Conservation (phyloP, 2,888 invertebrate species). For the Acheta domesticus region DNA sequence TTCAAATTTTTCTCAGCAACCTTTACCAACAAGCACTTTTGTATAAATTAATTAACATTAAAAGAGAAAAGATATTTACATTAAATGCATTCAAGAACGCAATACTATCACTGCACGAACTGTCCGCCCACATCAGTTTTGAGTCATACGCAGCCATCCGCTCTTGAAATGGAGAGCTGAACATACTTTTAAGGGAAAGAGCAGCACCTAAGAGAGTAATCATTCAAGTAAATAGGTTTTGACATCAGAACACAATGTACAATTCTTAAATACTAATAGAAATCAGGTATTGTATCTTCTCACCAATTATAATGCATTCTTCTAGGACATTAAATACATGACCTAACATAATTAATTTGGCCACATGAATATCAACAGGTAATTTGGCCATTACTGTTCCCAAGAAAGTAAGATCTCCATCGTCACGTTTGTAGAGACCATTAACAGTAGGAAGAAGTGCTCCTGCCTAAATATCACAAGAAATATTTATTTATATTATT, state of each 20-base stretch:
- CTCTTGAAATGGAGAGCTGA: slow-evolving; percentile 68
- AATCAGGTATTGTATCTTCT: too few relatives aligned
- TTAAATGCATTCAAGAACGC: slow-evolving; percentile 76
- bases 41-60: too few relatives aligned
- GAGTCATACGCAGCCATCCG: slow-evolving; percentile 68
- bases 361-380: slow-evolving; percentile 76
- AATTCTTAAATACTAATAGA: too few relatives aligned
- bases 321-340: slow-evolving; percentile 80
- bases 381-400: slow-evolving; percentile 78
- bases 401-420: slow-evolving; percentile 85
- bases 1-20: too few relatives aligned
- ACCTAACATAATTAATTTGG: slow-evolving; percentile 82
- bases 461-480: slow-evolving; percentile 58
- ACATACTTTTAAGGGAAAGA: slow-evolving; percentile 76
- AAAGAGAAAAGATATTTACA: slow-evolving; percentile 51
- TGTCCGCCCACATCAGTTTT: slow-evolving; percentile 76
- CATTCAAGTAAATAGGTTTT: neutral
- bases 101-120: slow-evolving; percentile 80
- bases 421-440: slow-evolving; percentile 51
- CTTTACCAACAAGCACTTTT: too few relatives aligned
- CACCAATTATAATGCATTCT: slow-evolving; percentile 80
- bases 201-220: slow-evolving; percentile 64
- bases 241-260: neutral
- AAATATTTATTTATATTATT: neutral
- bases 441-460: slow-evolving; percentile 64